Percentiles rank a stretch among this genome's conserved stretches.
phyloP scores from a whole-genome alignment of 2,797 vertebrate species.

The Setipinna tenuifilis region DNA sequence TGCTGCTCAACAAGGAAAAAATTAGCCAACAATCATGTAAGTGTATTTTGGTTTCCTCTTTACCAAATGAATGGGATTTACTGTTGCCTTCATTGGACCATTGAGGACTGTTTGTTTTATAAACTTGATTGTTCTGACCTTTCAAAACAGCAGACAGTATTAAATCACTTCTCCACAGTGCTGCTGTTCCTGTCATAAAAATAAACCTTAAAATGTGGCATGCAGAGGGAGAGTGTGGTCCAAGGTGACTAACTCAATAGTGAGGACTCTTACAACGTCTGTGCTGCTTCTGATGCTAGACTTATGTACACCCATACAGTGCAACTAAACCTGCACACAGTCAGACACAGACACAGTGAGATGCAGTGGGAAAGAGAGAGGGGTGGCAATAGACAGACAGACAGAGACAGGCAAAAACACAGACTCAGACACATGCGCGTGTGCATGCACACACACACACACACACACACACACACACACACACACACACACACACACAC shows the following conservation, averaged over 20 bases:
- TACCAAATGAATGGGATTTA: not conserved
- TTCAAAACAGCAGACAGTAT: not conserved
- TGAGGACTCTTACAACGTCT: not conserved
- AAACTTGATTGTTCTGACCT: slow-evolving; percentile 24
- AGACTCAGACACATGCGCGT: slow-evolving; percentile 38
- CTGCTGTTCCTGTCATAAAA: not conserved
- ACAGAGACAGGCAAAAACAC: not conserved
- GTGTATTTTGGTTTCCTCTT: not conserved
- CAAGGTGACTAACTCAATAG: not conserved
- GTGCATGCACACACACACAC: not conserved
- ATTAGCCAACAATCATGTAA: slow-evolving; percentile 6
- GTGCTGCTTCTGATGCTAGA: not conserved
- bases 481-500: slow-evolving; percentile 42
- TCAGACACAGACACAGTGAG: not conserved
- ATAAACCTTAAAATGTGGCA: not conserved
- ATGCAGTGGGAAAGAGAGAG: no score
- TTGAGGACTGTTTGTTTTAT: slow-evolving; percentile 13
- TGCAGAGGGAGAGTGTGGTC: not conserved
- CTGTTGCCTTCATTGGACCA: not conserved
- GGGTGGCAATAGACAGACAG: no score
- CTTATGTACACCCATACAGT: not conserved
- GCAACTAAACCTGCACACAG: not conserved
- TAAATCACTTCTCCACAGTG: slow-evolving; percentile 1
- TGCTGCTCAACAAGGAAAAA: not conserved
- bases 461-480: not conserved